These are phyloP conservation scores for Chelonus insularis DNA, from an alignment of 1,140 invertebrate genomes.

Conservation along the genomic window DNA sequence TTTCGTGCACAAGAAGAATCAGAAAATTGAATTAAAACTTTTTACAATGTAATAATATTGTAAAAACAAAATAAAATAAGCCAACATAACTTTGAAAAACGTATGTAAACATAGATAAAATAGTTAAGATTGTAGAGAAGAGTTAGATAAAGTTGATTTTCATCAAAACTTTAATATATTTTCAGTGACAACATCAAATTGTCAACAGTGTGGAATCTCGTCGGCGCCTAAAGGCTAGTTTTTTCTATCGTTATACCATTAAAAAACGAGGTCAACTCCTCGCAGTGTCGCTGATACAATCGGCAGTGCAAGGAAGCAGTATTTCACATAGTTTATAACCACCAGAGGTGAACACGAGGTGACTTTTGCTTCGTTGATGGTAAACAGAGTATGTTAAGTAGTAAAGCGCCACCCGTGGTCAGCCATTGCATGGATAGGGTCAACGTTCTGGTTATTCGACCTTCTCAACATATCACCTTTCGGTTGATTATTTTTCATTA, in stretches of 20 bases:
- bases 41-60: too few relatives aligned
- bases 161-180: neutral
- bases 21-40: too few relatives aligned
- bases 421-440: slow-evolving; percentile 31
- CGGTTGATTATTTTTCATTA: neutral
- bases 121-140: neutral
- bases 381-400: slow-evolving; percentile 42
- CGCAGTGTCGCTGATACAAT: slow-evolving; percentile 43
- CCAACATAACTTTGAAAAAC: too few relatives aligned
- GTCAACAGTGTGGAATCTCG: neutral
- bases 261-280: slow-evolving; percentile 38
- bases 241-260: slow-evolving; percentile 6
- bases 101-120: too few relatives aligned
- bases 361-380: slow-evolving; percentile 25
- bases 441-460: slow-evolving; percentile 39
- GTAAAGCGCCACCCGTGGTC: slow-evolving; percentile 29
- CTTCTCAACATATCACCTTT: neutral
- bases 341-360: slow-evolving; percentile 4
- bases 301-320: slow-evolving; percentile 32
- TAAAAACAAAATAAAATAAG: neutral
- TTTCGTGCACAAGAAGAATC: too few relatives aligned
- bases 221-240: neutral
- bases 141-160: neutral
- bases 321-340: slow-evolving; percentile 47
- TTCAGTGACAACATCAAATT: neutral